Conservation (phyloP, 2,888 invertebrate genomes). For the Xylota sylvarum region DNA sequence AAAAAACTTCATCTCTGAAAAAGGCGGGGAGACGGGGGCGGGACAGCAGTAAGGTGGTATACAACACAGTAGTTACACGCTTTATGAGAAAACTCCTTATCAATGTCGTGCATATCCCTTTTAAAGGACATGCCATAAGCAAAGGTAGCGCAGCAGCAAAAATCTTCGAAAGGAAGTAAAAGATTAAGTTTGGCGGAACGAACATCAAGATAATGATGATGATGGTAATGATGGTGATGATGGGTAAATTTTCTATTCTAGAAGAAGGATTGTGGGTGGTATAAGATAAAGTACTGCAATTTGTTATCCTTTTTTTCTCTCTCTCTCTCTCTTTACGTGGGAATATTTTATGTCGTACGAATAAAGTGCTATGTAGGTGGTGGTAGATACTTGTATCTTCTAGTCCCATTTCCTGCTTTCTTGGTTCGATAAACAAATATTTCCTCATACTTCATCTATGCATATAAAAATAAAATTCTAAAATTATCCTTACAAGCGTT, state of each 20-base stretch:
- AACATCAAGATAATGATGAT: constrained; percentile 37
- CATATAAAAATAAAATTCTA: not conserved
- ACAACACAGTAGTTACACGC: not conserved
- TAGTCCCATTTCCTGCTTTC: too few relatives aligned
- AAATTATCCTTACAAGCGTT: constrained; percentile 1
- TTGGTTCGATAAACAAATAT: not conserved
- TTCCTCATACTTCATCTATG: not conserved
- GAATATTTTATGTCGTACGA: not conserved
- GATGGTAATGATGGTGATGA: constrained; percentile 15
- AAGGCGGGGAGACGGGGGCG: not conserved
- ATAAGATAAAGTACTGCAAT: constrained; percentile 27
- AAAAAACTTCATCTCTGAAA: constrained; percentile 37
- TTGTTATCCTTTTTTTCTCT: constrained; percentile 10
- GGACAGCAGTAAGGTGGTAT: not conserved
- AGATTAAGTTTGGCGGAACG: constrained; percentile 16
- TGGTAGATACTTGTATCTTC: too few relatives aligned
- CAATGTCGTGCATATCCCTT: constrained; percentile 24
- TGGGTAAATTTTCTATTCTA: constrained; percentile 21
- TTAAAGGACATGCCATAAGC: not conserved
- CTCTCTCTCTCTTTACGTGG: not conserved
- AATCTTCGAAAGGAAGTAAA: constrained; percentile 15
- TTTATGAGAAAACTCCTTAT: constrained; percentile 17
- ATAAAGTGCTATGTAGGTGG: too few relatives aligned
- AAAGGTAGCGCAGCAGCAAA: constrained; percentile 1
- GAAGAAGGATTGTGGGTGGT: not conserved